Evolutionary conservation across 2,888 invertebrate species (phyloP), one percentile per base, ranked within the genome.

Genomic region (Dynastes hyllus): DNA sequence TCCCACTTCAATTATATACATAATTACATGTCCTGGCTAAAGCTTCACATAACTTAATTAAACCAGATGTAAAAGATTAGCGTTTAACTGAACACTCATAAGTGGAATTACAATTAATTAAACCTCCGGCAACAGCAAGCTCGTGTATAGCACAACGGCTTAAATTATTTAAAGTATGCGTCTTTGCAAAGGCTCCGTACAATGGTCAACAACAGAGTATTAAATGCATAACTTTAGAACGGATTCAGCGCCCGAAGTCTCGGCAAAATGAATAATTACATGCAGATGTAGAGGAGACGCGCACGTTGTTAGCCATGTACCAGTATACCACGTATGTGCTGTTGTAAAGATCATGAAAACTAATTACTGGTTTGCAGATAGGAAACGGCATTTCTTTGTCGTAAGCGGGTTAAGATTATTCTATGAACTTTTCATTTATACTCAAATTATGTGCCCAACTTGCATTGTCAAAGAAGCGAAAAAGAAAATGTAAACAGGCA

Each of bases 191-290:
- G 53, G 45, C 53, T 32, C 58, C 40, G 58, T 58, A 32, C 40
- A 58, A 40, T 58, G 73, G 73, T 55, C 73, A 73, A 58, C 73
- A 73, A 58, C 58, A 58, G 40, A 73, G 32, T 50, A 69, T 73
- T 73, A 73, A 55, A 73, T 73, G 73, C 58, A 73, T 67, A 76
- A 76, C 76, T 76, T 66, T 76, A 32, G 66, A 66, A 76, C 76
- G 37, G 65, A 76, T 76, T 76, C 76, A 37, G 40, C 63, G 53
- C 13, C 27, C 11, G 55, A 76, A 66, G 67, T 76, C 40, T 58
- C 58, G 16, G 11, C 11, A 45, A 29, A 73, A 73, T 58, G 37
- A 73, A 58, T 58, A 58, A 55, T 37, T 40, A 58, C 58, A 73
- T 58, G 40, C 40, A 58, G 9, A 73, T 58, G 58, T 53, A 50